These are phyloP conservation scores for Poeciliopsis paucimaculata DNA, from an alignment of 2,797 vertebrate species.

Conservation along the genomic window DNA sequence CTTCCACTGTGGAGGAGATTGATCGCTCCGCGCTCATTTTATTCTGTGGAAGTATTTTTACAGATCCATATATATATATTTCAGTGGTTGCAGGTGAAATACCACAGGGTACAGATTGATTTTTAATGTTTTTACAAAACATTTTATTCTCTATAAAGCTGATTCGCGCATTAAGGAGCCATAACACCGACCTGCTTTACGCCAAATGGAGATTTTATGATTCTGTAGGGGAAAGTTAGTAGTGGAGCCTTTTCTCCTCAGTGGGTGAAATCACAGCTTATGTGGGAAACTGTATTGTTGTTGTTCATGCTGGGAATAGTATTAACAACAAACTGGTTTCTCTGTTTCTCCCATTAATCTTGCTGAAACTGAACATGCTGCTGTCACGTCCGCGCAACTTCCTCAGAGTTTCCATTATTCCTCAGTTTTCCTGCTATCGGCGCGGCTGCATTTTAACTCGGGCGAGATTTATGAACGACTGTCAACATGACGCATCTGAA, in stretches of 20 bases:
- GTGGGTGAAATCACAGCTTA: background rate
- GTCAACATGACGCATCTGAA: background rate
- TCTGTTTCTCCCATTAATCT: background rate
- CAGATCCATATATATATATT: background rate
- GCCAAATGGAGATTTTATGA: constrained; percentile 14
- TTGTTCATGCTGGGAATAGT: background rate
- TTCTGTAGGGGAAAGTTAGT: constrained; percentile 6
- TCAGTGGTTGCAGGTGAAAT: background rate
- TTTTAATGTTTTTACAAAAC: background rate
- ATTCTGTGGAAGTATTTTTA: constrained; percentile 13
- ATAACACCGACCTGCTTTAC: constrained; percentile 10
- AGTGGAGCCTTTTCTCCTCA: background rate
- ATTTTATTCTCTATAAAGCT: background rate
- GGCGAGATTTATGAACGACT: background rate
- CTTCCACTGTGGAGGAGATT: background rate
- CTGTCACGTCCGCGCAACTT: background rate
- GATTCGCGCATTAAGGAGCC: constrained; percentile 4
- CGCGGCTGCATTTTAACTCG: background rate
- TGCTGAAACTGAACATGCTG: background rate
- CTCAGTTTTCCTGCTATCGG: background rate
- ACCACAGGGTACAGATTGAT: background rate
- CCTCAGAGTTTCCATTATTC: background rate
- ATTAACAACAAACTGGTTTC: background rate
- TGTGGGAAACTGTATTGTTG: background rate
- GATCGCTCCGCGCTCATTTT: constrained; percentile 10